These are phyloP conservation scores for Acromyrmex echinatior DNA, from an alignment of 1,140 invertebrate species.

Conservation along the genomic window DNA sequence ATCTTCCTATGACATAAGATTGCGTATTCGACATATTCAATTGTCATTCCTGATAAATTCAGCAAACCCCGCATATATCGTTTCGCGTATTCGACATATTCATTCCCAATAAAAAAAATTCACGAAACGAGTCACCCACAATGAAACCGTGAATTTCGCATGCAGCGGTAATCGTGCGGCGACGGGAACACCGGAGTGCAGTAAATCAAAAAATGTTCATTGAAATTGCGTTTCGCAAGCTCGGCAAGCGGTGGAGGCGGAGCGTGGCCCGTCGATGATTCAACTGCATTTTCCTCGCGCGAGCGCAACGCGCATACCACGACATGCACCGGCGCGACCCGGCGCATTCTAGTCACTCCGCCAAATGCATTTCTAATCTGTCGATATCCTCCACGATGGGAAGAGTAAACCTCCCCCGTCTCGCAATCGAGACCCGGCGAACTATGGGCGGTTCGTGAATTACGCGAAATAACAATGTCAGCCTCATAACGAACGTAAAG, in stretches of 20 bases:
- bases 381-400: conserved; percentile 19
- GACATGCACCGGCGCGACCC: conserved; percentile 53
- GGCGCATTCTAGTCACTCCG: conserved; percentile 65
- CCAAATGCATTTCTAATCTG: conserved; percentile 67
- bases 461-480: conserved; percentile 77
- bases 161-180: conserved; percentile 7
- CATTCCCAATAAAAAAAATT: conserved; percentile 25
- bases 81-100: background rate
- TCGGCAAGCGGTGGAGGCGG: background rate
- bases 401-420: conserved; percentile 5
- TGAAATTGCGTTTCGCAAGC: conserved; percentile 70
- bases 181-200: conserved; percentile 28
- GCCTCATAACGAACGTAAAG: conserved; percentile 74
- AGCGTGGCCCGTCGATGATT: conserved; percentile 68
- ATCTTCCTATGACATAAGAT: conserved; percentile 11
- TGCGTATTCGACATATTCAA: background rate
- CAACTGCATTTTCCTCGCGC: conserved; percentile 69
- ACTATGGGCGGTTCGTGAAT: conserved; percentile 72
- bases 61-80: background rate
- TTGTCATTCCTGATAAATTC: conserved; percentile 19
- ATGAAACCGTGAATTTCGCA: conserved; percentile 22
- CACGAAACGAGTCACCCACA: conserved; percentile 30
- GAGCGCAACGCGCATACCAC: conserved; percentile 50
- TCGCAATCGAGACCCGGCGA: conserved; percentile 32
- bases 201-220: conserved; percentile 61